Evolutionary conservation across 2,113 vertebrate species (phyloP).

Genomic region (Caranx melampygus): DNA sequence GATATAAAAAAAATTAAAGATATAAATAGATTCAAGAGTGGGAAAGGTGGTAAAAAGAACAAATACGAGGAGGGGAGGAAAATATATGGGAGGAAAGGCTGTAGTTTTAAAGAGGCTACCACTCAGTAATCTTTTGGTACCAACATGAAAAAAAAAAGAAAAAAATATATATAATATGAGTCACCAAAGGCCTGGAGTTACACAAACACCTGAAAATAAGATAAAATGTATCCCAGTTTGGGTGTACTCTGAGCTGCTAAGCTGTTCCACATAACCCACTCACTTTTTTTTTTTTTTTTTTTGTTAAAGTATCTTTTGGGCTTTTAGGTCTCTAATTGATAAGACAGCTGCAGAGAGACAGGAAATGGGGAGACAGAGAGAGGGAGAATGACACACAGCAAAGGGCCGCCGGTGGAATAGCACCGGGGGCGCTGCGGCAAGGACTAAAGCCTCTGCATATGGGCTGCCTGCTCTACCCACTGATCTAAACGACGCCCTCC

Average conservation of each 20-base stretch:
- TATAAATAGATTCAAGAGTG: neutral
- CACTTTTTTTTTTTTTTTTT: constrained; percentile 10
- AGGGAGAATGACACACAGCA: no score
- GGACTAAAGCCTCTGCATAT: no score
- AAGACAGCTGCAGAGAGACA: no score
- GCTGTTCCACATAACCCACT: constrained; percentile 32
- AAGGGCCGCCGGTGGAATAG: no score
- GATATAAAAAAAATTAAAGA: neutral
- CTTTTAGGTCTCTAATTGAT: no score
- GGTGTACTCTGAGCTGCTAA: constrained; percentile 1
- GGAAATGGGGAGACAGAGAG: no score
- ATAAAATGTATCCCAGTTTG: constrained; percentile 39
- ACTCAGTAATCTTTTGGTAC: constrained; percentile 16
- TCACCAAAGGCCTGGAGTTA: constrained; percentile 44
- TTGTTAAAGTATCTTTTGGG: no score
- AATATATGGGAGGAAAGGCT: neutral
- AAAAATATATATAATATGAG: constrained; percentile 38
- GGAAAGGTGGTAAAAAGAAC: neutral
- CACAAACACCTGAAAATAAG: constrained; percentile 41
- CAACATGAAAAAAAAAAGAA: constrained; percentile 42
- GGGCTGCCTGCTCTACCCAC: no score
- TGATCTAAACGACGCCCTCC: no score
- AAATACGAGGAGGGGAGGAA: neutral
- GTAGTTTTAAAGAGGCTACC: constrained; percentile 10
- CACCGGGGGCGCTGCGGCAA: no score